Percentiles rank a stretch among this genome's conserved stretches.
These are phyloP conservation scores for Drosophila infuscata DNA, from an alignment of 2,888 invertebrate genomes.

Conservation along the genomic window DNA sequence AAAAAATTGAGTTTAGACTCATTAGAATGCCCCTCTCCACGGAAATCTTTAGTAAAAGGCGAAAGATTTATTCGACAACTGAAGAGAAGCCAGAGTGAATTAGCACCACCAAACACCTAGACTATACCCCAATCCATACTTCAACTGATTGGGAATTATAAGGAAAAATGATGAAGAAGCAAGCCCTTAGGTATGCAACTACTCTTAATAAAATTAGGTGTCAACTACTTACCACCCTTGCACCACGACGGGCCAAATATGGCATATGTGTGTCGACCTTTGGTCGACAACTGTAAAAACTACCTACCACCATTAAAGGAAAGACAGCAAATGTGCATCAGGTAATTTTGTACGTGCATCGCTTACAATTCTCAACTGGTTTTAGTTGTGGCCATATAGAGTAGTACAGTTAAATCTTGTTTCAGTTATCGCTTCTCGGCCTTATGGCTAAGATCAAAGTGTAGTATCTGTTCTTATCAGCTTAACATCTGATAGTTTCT, in stretches of 20 bases:
- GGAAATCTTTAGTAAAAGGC: constrained; percentile 92
- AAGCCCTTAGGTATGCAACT: too few relatives aligned
- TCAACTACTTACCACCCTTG: too few relatives aligned
- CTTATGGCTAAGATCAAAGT: constrained; percentile 43
- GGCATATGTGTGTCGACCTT: too few relatives aligned
- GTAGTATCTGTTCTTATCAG: constrained; percentile 51
- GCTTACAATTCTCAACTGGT: constrained; percentile 19
- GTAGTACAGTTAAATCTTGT: too few relatives aligned
- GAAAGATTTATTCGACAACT: constrained; percentile 89
- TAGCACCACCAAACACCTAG: rapidly evolving
- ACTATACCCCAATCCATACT: not conserved
- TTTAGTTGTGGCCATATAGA: not conserved
- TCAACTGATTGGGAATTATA: not conserved
- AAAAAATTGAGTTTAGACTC: constrained; percentile 11
- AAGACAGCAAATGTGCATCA: not conserved
- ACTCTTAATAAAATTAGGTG: too few relatives aligned
- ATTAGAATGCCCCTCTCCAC: constrained; percentile 88
- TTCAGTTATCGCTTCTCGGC: constrained; percentile 19
- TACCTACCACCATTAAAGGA: too few relatives aligned
- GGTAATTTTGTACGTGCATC: not conserved
- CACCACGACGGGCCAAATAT: too few relatives aligned
- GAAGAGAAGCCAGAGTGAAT: constrained; percentile 88
- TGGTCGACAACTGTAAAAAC: too few relatives aligned
- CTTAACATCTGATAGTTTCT: constrained; percentile 51
- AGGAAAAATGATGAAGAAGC: too few relatives aligned